Base-by-base conservation (phyloP, 2,113 vertebrate genomes). In the Elgaria multicarinata region DNA sequence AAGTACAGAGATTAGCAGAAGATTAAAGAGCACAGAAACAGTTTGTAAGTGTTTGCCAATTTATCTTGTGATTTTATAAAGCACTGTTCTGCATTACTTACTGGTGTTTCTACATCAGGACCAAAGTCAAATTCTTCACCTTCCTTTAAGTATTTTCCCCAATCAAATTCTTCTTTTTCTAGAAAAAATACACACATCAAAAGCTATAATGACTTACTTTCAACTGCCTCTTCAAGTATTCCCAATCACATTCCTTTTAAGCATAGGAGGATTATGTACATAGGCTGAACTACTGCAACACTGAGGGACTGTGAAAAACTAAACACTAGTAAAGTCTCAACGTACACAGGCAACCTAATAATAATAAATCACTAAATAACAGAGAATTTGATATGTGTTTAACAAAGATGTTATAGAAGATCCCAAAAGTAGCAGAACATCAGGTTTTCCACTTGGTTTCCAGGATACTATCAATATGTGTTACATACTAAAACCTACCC, bases 71-170 rank as follows among this genome's bases (percentile, higher is more conserved):
- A 78, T 46, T 53, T 36, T 77, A 77, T 76, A 77, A 53, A 67
- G 16, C 13, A 77, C n/a, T 4, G 22, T 72, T 89, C 22, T 64
- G 77, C 89, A 90, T 83, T 87, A 98, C 98, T 98, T 97, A 99
- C 99, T 16, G 98, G 99, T 85, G 98, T 98, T 88, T 98, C 98
- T 77, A 96, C 50, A 5, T 97, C 97, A 0, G 97, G 98, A 33
- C 97, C 97, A 36, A 95, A 92, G 81, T 98, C 98, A 85, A 98
- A 86, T 91, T 99, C 98, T 97, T 99, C 98, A 82, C 97, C 99
- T 96, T 99, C 99, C 98, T 97, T 97, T 92, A 99, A 94, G 95
- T 99, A 99, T 92, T 97, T 98, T n/a, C 95, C 97, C 99, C 99
- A 99, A 83, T 99, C 98, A 97, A 99, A 99, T 92, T 95, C 94